Conservation (phyloP, 1,140 invertebrate species). For the Aphidius gifuensis region DNA sequence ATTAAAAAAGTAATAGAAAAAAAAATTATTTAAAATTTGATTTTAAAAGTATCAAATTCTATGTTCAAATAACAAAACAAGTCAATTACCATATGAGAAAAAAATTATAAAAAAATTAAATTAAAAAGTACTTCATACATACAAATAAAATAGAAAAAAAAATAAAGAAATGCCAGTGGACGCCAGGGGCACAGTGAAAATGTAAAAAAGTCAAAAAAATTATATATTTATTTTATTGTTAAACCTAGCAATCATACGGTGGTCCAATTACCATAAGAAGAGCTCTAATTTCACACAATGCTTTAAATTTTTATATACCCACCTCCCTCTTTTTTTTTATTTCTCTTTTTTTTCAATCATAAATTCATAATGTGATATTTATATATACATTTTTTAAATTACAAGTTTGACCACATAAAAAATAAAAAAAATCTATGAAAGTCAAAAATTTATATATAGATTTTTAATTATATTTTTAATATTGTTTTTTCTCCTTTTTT, state of each 20-base stretch:
- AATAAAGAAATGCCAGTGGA: too few species aligned
- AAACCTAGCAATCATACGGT: conserved; percentile 47
- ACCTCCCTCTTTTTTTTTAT: conserved; percentile 9
- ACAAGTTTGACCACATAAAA: too few species aligned
- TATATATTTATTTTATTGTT: conserved; percentile 21
- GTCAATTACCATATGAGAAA: conserved; percentile 25
- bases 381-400: too few species aligned
- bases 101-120: conserved; percentile 19
- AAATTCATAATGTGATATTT: too few species aligned
- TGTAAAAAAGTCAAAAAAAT: conserved; percentile 32
- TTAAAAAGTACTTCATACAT: conserved; percentile 6
- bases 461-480: too few species aligned
- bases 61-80: conserved; percentile 14
- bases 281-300: conserved; percentile 50
- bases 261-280: conserved; percentile 53
- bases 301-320: conserved; percentile 28
- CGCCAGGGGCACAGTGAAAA: too few species aligned
- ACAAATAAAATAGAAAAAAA: not conserved
- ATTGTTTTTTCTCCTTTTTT: too few species aligned
- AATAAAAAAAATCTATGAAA: too few species aligned
- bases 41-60: conserved; percentile 16
- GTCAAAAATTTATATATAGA: too few species aligned
- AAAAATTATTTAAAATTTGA: not conserved
- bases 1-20: conserved; percentile 19
- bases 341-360: conserved; percentile 8